phyloP scores from a whole-genome alignment of 2,797 vertebrate species.

The Chaetodon trifasciatus region DNA sequence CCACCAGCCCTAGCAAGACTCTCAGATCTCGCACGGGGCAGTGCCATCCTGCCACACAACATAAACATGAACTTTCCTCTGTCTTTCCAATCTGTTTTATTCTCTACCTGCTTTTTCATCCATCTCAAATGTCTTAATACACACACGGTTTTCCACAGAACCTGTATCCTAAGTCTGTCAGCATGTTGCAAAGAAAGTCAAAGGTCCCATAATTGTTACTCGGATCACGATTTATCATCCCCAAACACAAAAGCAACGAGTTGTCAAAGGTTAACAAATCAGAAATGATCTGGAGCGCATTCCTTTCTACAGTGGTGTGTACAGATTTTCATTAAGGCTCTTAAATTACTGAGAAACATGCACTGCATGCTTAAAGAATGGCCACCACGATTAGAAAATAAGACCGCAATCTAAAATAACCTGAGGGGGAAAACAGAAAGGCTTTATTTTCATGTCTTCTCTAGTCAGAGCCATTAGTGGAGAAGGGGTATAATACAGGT shows the following conservation, averaged over 20 bases:
- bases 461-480: constrained; percentile 56
- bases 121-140: constrained; percentile 36
- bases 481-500: constrained; percentile 61
- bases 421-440: constrained; percentile 54
- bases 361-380: constrained; percentile 43
- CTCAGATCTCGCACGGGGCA: constrained; percentile 61
- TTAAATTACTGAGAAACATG: constrained; percentile 49
- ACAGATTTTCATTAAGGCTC: constrained; percentile 55
- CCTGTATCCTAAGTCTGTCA: too few species aligned
- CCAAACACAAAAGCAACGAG: constrained; percentile 39
- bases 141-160: background rate
- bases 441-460: constrained; percentile 69
- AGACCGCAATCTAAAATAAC: constrained; percentile 69
- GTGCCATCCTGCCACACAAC: constrained; percentile 68
- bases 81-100: constrained; percentile 35
- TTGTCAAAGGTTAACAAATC: constrained; percentile 52
- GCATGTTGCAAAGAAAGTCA: constrained; percentile 34
- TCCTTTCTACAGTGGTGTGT: constrained; percentile 36
- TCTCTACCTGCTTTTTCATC: constrained; percentile 51
- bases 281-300: constrained; percentile 25
- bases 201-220: constrained; percentile 45
- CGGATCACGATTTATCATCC: constrained; percentile 56
- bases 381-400: constrained; percentile 65
- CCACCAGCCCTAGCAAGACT: constrained; percentile 74
- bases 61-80: constrained; percentile 54